Evolutionary conservation across 2,888 invertebrate species (phyloP).

Genomic region (Xylota segnis): DNA sequence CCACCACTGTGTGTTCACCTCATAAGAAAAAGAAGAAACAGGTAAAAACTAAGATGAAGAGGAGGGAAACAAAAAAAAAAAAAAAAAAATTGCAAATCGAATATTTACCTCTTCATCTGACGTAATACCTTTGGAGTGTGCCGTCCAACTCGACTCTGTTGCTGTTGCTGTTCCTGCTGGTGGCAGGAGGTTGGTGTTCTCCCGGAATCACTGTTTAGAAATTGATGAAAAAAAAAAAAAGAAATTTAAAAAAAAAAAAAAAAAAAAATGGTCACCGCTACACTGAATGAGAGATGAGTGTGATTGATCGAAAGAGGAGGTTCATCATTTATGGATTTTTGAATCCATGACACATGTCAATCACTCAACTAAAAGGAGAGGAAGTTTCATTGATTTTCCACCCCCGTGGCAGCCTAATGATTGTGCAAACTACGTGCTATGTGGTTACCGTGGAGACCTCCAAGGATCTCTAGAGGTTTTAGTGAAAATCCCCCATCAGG

Average conservation of each 20-base stretch:
- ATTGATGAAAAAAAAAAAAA: not conserved
- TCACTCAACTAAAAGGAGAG: not conserved
- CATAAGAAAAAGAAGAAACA: not conserved
- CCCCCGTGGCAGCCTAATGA: not conserved
- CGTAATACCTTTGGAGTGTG: conserved; percentile 31
- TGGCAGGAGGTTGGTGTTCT: not conserved
- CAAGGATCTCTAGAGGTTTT: not conserved
- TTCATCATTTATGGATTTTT: conserved; percentile 41
- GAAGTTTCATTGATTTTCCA: conserved; percentile 43
- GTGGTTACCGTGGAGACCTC: conserved; percentile 16
- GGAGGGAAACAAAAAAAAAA: too few species aligned
- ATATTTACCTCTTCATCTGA: conserved; percentile 47
- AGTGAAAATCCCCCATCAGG: not conserved
- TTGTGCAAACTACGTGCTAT: not conserved
- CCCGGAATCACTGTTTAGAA: conserved; percentile 3
- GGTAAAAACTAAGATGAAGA: not conserved
- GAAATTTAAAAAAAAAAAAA: not conserved
- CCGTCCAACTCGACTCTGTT: conserved; percentile 15
- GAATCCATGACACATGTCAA: conserved; percentile 29
- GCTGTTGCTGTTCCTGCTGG: conserved; percentile 28
- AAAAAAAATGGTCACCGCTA: not conserved
- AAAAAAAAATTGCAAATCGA: conserved; percentile 34
- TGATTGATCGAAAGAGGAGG: conserved; percentile 17
- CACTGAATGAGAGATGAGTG: not conserved
- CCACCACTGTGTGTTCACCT: too few species aligned